These are phyloP conservation scores for Rhopalosiphum maidis DNA, from an alignment of 1,140 invertebrate genomes.

Conservation along the genomic window DNA sequence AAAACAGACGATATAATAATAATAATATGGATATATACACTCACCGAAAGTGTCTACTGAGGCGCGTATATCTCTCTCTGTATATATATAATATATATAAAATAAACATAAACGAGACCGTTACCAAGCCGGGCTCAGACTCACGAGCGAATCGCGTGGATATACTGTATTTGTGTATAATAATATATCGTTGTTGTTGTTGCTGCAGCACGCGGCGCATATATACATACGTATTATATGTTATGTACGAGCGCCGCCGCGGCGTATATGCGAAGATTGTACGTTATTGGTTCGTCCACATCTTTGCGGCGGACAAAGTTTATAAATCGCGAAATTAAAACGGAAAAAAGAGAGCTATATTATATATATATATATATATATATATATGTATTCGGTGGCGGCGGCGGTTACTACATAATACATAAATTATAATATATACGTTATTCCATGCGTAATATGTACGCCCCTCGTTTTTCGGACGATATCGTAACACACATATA, in stretches of 20 bases:
- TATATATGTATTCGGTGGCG: not conserved
- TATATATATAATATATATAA: not conserved
- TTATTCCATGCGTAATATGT: not conserved
- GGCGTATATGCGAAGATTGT: not conserved
- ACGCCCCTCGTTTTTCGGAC: constrained; percentile 17
- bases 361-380: not conserved
- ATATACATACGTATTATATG: not conserved
- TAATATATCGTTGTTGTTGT: not conserved
- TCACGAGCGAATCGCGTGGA: not conserved
- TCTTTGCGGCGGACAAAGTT: not conserved
- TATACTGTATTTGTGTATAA: not conserved
- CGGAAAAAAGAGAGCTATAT: not conserved
- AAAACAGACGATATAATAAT: not conserved
- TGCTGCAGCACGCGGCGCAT: not conserved
- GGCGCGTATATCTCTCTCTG: not conserved
- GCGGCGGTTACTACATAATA: not conserved
- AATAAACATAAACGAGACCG: constrained; percentile 46
- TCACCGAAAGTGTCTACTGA: not conserved
- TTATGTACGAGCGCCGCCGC: too few species aligned
- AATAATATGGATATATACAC: not conserved
- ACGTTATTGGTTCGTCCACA: not conserved
- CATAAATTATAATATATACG: constrained; percentile 12
- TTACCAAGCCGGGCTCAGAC: not conserved
- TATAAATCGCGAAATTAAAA: constrained; percentile 36
- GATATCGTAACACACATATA: not conserved